These are phyloP conservation scores for Darevskia nairensis DNA, from an alignment of 2,797 vertebrate species.

Conservation along the genomic window DNA sequence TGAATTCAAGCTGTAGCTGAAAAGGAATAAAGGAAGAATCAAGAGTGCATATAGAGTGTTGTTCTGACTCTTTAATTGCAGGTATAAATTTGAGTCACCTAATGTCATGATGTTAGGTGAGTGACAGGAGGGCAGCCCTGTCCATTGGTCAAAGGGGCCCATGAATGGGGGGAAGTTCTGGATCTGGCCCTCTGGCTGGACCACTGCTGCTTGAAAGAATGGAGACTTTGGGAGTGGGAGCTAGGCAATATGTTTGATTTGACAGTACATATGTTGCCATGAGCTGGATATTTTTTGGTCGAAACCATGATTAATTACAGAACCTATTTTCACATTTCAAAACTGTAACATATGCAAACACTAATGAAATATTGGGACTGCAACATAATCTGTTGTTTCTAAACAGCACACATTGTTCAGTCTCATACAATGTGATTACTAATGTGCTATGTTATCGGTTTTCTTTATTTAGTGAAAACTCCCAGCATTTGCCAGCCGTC, in stretches of 20 bases:
- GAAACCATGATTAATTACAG: background rate
- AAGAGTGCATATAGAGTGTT: too few relatives aligned
- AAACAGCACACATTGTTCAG: background rate
- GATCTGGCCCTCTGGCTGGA: too few relatives aligned
- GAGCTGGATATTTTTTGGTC: background rate
- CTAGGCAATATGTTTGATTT: background rate
- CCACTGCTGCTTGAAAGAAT: background rate
- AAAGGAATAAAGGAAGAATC: too few relatives aligned
- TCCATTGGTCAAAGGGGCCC: too few relatives aligned
- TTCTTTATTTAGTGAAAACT: slow-evolving; percentile 58
- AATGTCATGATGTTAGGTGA: too few relatives aligned
- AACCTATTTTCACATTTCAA: slow-evolving; percentile 1
- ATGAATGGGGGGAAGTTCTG: too few relatives aligned
- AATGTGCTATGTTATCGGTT: slow-evolving; percentile 31
- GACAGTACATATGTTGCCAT: background rate
- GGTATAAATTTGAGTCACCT: too few relatives aligned
- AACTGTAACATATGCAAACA: background rate
- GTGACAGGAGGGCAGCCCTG: too few relatives aligned
- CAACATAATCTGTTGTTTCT: background rate
- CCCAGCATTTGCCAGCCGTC: slow-evolving; percentile 63
- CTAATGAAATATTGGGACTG: background rate
- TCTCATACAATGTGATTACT: background rate
- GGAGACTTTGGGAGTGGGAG: background rate
- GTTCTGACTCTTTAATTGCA: too few relatives aligned
- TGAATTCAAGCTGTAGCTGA: too few relatives aligned